Conservation (phyloP, 2,888 invertebrate species). For the Empis livida region DNA sequence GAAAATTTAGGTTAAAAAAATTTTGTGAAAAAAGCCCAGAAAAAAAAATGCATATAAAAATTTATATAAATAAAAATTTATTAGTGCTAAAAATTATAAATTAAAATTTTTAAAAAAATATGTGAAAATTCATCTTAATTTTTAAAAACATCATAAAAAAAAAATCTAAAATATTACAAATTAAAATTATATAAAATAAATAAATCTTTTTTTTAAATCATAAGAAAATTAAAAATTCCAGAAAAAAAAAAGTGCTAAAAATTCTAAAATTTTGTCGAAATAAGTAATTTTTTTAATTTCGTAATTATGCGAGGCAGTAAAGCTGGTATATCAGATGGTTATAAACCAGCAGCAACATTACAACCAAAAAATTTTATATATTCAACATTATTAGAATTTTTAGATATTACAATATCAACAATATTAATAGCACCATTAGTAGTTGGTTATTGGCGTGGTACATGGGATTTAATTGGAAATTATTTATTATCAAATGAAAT, state of each 20-base stretch:
- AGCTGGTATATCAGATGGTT: conserved; percentile 11
- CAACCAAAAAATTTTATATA: background rate
- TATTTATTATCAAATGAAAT: conserved; percentile 52
- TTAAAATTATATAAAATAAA: background rate
- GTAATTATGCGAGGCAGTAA: conserved; percentile 15
- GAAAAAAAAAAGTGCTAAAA: background rate
- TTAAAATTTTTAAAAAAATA: too few relatives aligned
- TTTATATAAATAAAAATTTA: too few relatives aligned
- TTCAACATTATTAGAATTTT: conserved; percentile 42
- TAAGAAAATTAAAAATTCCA: too few relatives aligned
- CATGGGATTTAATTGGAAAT: conserved; percentile 66
- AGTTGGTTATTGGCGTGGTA: conserved; percentile 76
- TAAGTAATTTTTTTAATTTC: too few relatives aligned
- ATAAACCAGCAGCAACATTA: background rate
- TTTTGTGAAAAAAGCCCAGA: too few relatives aligned
- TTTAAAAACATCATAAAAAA: background rate
- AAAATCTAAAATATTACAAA: background rate
- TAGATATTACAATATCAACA: conserved; percentile 61
- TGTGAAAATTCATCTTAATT: too few relatives aligned
- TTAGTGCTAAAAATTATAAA: too few relatives aligned
- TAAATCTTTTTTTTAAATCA: too few relatives aligned
- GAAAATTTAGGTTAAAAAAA: too few relatives aligned
- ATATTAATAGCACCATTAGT: conserved; percentile 65
- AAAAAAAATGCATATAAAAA: too few relatives aligned
- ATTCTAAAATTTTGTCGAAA: background rate